Base-by-base conservation (phyloP, 2,888 invertebrate genomes). In the Thysanoteuthis rhombus region DNA sequence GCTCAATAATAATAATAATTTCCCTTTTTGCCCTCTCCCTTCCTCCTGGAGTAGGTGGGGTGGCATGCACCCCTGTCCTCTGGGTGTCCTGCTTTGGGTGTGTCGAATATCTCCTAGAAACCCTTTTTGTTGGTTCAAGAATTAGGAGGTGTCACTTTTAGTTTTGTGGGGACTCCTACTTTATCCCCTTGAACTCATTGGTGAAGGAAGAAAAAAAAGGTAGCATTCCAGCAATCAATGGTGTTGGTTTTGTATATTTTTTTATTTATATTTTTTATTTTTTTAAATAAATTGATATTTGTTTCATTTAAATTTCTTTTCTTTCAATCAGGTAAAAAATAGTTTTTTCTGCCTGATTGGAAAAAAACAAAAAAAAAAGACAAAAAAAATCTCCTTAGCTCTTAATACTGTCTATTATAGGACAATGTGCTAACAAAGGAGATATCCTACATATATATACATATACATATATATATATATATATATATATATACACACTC, bases 201-300 rank as follows among this genome's bases (percentile, higher is more conserved):
- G 75, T 75, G n/a, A 75, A 75, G 32, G 32, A 75, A 75, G 75
- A 75, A 58, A 75, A 58, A 58, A 75, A n/a, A 8, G 75, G 32
- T 75, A 75, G 75, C n/a, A 75, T 75, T 75, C 75, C 75, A 75
- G 75, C 75, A 75, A 75, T 75, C 75, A 75, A n/a, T 75, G 32
- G 75, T n/a, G n/a, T 75, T n/a, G 75, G 75, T n/a, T 75, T 75
- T 75, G n/a, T 75, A 75, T 75, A 75, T 75, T 75, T 75, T 75
- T 75, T 10, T 32, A 12, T 52, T 52, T 52, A 25, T 52, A 25
- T 52, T 52, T 42, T 52, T 52, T 52, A 25, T 52, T 52, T 52
- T 52, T 52, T 52, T 52, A 52, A 52, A 25, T 52, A 52, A 52
- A 52, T 52, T 52, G 52, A 42, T 42, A 8, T 16, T 16, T 1